Base-by-base conservation (phyloP, 2,888 invertebrate genomes). In the Tuberolachnus salignus region DNA sequence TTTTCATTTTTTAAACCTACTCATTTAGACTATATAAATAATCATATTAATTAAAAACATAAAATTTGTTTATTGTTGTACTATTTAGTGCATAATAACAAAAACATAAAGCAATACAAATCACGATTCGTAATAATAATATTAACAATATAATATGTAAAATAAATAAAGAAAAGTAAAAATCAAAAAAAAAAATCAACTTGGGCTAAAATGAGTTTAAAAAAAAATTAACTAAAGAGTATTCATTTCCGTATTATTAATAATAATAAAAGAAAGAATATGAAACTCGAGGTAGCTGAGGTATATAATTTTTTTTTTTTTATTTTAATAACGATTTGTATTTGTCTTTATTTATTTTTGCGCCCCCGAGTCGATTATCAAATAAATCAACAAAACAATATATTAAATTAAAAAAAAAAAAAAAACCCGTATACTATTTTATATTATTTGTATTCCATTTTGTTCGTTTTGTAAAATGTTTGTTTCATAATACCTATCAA, bases 11-110 rank as follows among this genome's bases (percentile, higher is more conserved):
- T 67, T 67, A 67, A 66, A 21, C 46, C 78, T 78, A 78, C 78
- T 69, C 69, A 78, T 78, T 78, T 78, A 78, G 78, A 78, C 78
- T 78, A 78, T 78, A 78, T 78, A 69, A 78, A 78, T 78, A 67
- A 78, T 78, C 67, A 78, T 78, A 34, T 34, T 78, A 67, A 78
- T 69, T 78, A 78, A 78, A 74, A 78, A 78, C 78, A 78, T 69
- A 75, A 34, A 34, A 78, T 78, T 78, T 69, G 78, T 78, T 78
- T 78, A 78, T 69, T 78, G 78, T 78, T 78, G 78, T 78, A 78
- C 78, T 78, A 78, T 78, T 3, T 78, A 78, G 78, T 78, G 78
- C 78, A 69, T 78, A 49, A 78, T 78, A 78, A 78, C 69, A 59
- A 59, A 34, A 78, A 78, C 69, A 59, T 69, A 78, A 78, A 78